Percentiles rank a stretch among this genome's conserved stretches.
phyloP scores from a whole-genome alignment of 2,797 vertebrate species.

The Bucorvus abyssinicus region DNA sequence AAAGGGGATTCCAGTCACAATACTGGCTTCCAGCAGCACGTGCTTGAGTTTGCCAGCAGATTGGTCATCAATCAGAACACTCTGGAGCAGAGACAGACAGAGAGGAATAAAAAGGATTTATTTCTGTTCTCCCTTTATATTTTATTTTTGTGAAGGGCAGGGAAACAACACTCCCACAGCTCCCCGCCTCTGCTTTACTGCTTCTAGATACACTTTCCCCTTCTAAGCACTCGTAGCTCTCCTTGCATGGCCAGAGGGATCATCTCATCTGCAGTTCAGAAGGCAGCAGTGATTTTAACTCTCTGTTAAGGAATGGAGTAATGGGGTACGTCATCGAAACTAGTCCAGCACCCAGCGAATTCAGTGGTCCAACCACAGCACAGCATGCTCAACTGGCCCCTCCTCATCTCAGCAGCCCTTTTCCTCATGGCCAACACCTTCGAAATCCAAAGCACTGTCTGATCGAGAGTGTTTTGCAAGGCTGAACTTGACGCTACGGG shows the following conservation, averaged over 20 bases:
- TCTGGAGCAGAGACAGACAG: slow-evolving; percentile 73
- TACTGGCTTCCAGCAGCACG: slow-evolving; percentile 66
- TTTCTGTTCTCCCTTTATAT: neutral
- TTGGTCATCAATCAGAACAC: slow-evolving; percentile 85
- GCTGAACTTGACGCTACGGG: neutral
- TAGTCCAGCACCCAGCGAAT: neutral
- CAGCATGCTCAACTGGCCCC: neutral
- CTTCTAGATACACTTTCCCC: neutral
- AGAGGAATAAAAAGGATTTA: neutral
- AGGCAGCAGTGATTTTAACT: neutral
- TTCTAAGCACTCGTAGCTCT: neutral
- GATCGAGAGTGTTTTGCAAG: neutral
- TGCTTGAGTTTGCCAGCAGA: slow-evolving; percentile 79
- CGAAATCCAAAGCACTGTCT: neutral
- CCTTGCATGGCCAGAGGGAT: neutral
- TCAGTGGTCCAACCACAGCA: neutral
- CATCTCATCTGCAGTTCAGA: neutral
- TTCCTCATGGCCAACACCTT: neutral
- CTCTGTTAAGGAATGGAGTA: neutral
- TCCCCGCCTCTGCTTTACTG: neutral
- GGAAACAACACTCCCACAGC: neutral
- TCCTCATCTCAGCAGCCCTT: neutral
- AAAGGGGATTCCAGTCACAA: slow-evolving; percentile 88
- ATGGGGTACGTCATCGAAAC: neutral
- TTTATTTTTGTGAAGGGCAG: neutral